Conservation (phyloP, 2,797 vertebrate genomes). For the Clarias fuscus region DNA sequence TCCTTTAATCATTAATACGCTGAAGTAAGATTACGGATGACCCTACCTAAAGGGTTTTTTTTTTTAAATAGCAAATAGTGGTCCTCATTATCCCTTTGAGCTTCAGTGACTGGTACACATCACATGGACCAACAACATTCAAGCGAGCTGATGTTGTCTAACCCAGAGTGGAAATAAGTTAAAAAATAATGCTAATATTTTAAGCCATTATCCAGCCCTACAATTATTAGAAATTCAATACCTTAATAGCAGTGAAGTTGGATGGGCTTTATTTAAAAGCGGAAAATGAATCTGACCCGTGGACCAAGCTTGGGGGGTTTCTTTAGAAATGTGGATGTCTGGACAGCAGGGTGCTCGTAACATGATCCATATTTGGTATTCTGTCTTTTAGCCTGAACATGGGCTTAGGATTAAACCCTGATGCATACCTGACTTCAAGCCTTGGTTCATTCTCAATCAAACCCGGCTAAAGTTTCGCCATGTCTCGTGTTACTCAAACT, state of each 20-base stretch:
- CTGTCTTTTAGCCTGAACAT: background rate
- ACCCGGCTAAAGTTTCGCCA: background rate
- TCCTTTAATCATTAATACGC: background rate
- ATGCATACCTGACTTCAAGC: background rate
- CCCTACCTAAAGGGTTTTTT: background rate
- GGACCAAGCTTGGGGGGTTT: constrained; percentile 13
- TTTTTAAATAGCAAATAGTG: background rate
- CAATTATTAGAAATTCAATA: background rate
- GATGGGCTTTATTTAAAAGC: background rate
- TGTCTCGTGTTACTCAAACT: too few relatives aligned
- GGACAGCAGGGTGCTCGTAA: constrained; percentile 4
- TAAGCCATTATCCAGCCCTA: background rate
- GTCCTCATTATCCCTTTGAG: background rate
- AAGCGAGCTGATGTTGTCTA: background rate
- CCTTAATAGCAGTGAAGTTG: background rate
- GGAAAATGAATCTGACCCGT: background rate
- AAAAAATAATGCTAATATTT: background rate
- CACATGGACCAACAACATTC: background rate
- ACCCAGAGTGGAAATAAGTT: background rate
- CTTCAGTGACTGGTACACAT: background rate
- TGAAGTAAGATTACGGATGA: background rate
- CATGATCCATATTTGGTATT: background rate
- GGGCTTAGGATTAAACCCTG: constrained; percentile 28
- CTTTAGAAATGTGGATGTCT: background rate
- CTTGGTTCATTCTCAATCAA: background rate